Conservation (phyloP, 2,888 invertebrate species). For the Tachina fera region DNA sequence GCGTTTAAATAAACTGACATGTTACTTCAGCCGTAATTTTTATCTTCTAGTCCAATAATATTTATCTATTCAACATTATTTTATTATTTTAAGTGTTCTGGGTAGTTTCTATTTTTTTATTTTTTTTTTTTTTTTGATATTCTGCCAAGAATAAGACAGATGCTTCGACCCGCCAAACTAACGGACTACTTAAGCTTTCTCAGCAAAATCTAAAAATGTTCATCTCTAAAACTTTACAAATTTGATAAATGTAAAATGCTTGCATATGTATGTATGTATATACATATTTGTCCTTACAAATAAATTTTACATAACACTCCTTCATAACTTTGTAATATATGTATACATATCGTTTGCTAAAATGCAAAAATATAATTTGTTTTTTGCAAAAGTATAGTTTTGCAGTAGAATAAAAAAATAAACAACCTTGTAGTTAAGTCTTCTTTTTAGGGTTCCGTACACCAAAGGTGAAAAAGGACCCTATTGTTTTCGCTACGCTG, state of each 20-base stretch:
- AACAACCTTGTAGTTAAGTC: no score
- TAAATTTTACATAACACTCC: no score
- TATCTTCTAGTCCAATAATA: slow-evolving; percentile 3
- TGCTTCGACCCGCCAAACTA: neutral
- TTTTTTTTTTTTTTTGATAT: slow-evolving; percentile 31
- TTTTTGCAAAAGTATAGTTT: no score
- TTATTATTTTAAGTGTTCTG: slow-evolving; percentile 38
- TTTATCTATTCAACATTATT: slow-evolving; percentile 42
- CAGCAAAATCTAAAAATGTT: neutral
- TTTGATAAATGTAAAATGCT: neutral
- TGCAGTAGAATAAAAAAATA: no score
- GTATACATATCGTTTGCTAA: no score
- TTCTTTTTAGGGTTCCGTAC: no score
- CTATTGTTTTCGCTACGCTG: no score
- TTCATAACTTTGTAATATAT: no score
- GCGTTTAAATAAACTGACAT: slow-evolving; percentile 45
- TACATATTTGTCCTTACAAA: no score
- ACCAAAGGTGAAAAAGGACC: no score
- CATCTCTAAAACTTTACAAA: neutral
- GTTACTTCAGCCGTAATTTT: slow-evolving; percentile 35
- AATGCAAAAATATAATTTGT: no score
- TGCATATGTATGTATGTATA: no score
- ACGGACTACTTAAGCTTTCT: neutral
- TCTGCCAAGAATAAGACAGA: slow-evolving; percentile 26
- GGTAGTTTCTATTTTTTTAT: neutral